phyloP scores from a whole-genome alignment of 2,888 invertebrate species.

The Campoletis raptor region DNA sequence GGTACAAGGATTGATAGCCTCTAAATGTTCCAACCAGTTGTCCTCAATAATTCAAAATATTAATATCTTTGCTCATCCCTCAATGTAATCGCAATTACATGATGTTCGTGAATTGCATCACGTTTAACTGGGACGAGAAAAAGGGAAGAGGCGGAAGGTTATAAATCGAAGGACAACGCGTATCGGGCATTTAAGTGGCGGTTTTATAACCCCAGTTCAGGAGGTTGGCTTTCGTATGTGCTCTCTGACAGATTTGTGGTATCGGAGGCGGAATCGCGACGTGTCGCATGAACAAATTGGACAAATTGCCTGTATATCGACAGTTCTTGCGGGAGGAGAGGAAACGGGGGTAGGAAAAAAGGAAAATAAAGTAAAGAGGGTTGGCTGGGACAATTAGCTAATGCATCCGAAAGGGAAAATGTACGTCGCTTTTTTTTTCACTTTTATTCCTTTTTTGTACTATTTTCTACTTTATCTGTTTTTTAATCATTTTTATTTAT shows the following conservation, averaged over 20 bases:
- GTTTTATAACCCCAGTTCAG: slow-evolving; percentile 29
- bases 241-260: slow-evolving; percentile 64
- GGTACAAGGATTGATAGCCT: background rate
- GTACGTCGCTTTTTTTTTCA: slow-evolving; percentile 31
- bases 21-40: background rate
- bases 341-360: slow-evolving; percentile 39
- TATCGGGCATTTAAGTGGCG: slow-evolving; percentile 44
- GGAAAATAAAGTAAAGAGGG: slow-evolving; percentile 36
- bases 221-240: slow-evolving; percentile 4
- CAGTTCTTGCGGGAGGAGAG: slow-evolving; percentile 6
- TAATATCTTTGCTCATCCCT: slow-evolving; percentile 3
- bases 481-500: background rate
- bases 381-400: slow-evolving; percentile 81
- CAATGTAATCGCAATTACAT: slow-evolving; percentile 12
- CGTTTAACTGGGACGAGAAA: background rate
- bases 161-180: slow-evolving; percentile 31
- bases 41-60: slow-evolving; percentile 13
- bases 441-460: slow-evolving; percentile 18
- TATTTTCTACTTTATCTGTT: slow-evolving; percentile 4
- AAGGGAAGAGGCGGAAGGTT: slow-evolving; percentile 1
- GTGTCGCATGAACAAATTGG: slow-evolving; percentile 69
- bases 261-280: slow-evolving; percentile 56
- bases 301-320: slow-evolving; percentile 70
- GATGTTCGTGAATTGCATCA: slow-evolving; percentile 2
- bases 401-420: slow-evolving; percentile 76